These are phyloP conservation scores for Scyliorhinus canicula DNA, from an alignment of 2,797 vertebrate genomes.

Conservation along the genomic window DNA sequence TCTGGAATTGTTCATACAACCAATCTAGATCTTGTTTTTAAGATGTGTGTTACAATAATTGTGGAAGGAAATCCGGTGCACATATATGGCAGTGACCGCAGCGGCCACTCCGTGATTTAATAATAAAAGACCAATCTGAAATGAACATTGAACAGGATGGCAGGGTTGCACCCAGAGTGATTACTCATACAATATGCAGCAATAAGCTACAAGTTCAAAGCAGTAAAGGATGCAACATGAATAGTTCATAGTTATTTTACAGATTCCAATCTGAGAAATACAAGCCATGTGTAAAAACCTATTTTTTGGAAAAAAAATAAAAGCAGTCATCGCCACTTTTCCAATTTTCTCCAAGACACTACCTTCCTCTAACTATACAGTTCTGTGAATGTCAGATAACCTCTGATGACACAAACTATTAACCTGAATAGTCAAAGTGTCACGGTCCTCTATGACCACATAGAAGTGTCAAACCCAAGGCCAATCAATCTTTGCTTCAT, in stretches of 20 bases:
- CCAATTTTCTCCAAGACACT: background rate
- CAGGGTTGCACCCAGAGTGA: background rate
- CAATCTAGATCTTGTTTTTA: background rate
- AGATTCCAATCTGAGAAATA: background rate
- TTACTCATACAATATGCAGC: background rate
- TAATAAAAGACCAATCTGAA: background rate
- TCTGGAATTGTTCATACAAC: background rate
- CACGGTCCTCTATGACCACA: background rate
- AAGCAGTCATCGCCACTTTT: too few species aligned
- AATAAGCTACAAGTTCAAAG: background rate
- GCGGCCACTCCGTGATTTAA: background rate
- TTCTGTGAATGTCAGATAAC: background rate
- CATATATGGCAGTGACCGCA: background rate
- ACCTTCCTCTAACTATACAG: background rate
- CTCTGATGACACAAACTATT: background rate
- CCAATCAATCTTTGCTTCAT: background rate
- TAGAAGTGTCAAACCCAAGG: background rate
- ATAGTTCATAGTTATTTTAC: background rate
- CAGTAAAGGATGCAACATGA: background rate
- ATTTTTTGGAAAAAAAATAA: too few species aligned
- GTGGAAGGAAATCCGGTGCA: background rate
- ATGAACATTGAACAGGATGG: background rate
- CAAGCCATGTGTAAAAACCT: background rate
- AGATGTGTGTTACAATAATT: background rate
- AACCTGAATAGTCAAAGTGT: background rate